phyloP scores from a whole-genome alignment of 2,888 invertebrate species.

The Leucophenga montana region DNA sequence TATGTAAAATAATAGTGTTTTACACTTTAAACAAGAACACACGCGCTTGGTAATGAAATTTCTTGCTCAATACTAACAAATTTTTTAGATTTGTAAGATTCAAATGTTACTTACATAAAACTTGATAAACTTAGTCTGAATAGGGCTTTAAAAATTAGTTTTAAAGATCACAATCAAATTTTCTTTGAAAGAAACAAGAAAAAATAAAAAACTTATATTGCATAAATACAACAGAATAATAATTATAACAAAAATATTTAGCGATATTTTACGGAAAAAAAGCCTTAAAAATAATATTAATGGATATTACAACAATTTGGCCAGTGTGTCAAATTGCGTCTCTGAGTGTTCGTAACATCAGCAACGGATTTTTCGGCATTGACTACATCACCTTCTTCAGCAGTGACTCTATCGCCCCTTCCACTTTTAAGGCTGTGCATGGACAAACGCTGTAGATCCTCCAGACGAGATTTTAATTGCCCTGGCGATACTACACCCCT shows the following conservation, averaged over 20 bases:
- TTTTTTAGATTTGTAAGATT: no score
- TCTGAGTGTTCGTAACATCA: slow-evolving; percentile 39
- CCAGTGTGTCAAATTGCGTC: slow-evolving; percentile 52
- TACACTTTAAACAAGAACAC: no score
- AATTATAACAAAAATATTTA: slow-evolving; percentile 32
- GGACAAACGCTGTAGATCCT: slow-evolving; percentile 69
- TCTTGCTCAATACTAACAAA: no score
- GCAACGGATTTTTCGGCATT: slow-evolving; percentile 54
- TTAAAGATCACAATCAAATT: background rate
- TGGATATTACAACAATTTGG: slow-evolving; percentile 65
- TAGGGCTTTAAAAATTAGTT: background rate
- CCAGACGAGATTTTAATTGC: slow-evolving; percentile 78
- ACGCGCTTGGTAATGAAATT: no score
- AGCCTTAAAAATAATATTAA: slow-evolving; percentile 47
- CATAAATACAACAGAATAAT: slow-evolving; percentile 32
- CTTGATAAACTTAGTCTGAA: no score
- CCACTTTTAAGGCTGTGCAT: slow-evolving; percentile 45
- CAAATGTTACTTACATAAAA: no score
- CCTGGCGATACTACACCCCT: slow-evolving; percentile 77
- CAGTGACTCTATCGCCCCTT: slow-evolving; percentile 46
- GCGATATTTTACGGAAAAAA: slow-evolving; percentile 24
- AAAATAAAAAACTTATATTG: background rate
- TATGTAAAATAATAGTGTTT: no score
- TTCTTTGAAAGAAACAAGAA: background rate
- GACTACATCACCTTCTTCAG: slow-evolving; percentile 61